These are phyloP conservation scores for Alectura lathami DNA, from an alignment of 2,113 vertebrate genomes.

Conservation along the genomic window DNA sequence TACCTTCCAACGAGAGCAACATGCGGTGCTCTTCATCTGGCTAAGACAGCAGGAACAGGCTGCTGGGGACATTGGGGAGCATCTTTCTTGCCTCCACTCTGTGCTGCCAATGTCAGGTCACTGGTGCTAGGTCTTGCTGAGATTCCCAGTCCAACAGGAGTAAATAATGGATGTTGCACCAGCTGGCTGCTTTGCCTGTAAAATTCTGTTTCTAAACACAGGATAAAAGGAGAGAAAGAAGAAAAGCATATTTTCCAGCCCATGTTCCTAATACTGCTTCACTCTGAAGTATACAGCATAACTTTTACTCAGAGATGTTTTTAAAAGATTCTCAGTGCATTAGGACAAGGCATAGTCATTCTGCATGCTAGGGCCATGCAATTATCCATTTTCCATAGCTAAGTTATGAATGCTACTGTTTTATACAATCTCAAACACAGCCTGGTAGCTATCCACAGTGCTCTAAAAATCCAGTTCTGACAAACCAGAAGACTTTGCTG, in stretches of 20 bases:
- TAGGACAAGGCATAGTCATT: neutral
- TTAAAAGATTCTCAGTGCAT: neutral
- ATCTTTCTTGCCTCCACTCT: conserved; percentile 57
- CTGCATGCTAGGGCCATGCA: neutral
- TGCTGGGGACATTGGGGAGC: conserved; percentile 60
- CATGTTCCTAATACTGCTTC: conserved; percentile 45
- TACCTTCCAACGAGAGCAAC: conserved; percentile 12
- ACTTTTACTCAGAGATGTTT: neutral
- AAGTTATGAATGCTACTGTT: neutral
- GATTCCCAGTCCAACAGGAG: conserved; percentile 61
- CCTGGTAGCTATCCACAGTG: neutral
- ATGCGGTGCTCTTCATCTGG: conserved; percentile 47
- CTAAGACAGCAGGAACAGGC: conserved; percentile 32
- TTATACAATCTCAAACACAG: neutral
- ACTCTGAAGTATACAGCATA: neutral
- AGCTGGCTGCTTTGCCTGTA: conserved; percentile 67
- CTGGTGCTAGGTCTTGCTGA: conserved; percentile 42
- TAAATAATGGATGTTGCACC: conserved; percentile 80
- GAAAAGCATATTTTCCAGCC: neutral
- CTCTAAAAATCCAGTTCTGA: neutral
- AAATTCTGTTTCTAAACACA: conserved; percentile 67
- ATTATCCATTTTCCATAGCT: neutral
- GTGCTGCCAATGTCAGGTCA: conserved; percentile 49
- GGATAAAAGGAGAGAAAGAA: conserved; percentile 14
- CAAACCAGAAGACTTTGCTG: neutral